phyloP scores from a whole-genome alignment of 1,140 invertebrate species.

The Varroa destructor region DNA sequence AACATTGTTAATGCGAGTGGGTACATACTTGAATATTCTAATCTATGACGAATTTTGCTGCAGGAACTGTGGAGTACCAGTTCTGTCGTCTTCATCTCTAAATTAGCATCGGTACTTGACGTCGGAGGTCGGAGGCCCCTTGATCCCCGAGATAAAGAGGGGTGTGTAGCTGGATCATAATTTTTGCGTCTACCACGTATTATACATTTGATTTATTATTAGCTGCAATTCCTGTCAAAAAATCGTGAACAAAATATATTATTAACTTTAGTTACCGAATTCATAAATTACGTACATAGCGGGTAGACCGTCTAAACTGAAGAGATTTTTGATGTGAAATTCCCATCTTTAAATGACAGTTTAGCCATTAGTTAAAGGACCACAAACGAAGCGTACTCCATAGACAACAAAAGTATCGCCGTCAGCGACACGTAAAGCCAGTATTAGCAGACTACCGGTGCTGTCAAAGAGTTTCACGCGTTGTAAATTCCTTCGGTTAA shows the following conservation, averaged over 20 bases:
- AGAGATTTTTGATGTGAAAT: no score
- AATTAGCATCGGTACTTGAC: conserved; percentile 64
- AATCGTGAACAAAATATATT: neutral
- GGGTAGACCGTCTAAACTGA: no score
- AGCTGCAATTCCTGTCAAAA: neutral
- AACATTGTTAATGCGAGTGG: neutral
- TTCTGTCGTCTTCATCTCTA: conserved; percentile 61
- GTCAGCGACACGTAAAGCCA: no score
- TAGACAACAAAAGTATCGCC: no score
- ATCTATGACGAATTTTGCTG: neutral
- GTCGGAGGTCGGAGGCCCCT: conserved; percentile 64
- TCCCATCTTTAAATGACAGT: no score
- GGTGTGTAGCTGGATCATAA: conserved; percentile 46
- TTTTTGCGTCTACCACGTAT: neutral
- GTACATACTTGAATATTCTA: conserved; percentile 2
- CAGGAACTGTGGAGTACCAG: conserved; percentile 46
- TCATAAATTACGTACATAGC: no score
- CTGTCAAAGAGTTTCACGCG: no score
- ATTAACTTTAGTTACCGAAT: no score
- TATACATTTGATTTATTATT: neutral
- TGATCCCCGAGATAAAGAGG: conserved; percentile 66
- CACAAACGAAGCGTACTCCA: no score
- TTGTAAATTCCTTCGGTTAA: no score
- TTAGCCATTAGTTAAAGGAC: no score
- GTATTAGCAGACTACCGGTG: no score